Evolutionary conservation across 2,888 invertebrate genomes (phyloP), one percentile per base, ranked within the genome.

Genomic region (Caenorhabditis afra): DNA sequence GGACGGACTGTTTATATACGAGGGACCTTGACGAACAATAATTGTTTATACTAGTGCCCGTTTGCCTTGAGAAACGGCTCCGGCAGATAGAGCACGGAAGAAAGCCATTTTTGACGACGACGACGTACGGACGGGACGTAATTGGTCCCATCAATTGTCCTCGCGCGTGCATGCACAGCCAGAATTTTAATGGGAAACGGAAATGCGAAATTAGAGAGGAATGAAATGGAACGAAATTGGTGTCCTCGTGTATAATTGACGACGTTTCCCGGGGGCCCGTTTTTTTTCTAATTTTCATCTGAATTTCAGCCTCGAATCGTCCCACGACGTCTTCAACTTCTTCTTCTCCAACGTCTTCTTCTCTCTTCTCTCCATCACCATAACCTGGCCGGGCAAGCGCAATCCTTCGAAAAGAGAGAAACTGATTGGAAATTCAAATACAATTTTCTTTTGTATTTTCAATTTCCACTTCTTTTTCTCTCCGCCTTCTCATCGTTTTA

Each of bases 1-100:
- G 23, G 8, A 41, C 11, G 22, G 45, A 67, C 67, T 67, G 67
- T 58, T 67, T 67, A 67, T 67, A 67, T 39, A 5, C 16, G 41
- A 41, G 16, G 58, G 67, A 67, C 67, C 67, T 67, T 67, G 67
- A 67, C 4, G 7, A 29, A 29, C 4, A 29, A 29, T 67, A 58
- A 67, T 67, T 67, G 67, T 67, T 67, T 67, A 67, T 58, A 67
- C 67, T 49, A 67, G 29, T n/a, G n/a, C n/a, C n/a, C n/a, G n/a
- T n/a, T 29, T 29, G 29, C 29, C 29, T 29, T 29, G 29, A 29
- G 29, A 57, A 44, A 45, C 29, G 66, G 35, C 66, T 55, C 66
- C 53, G 45, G 65, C 53, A 23, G 20, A 1, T 20, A 14, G 29
- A 29, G 29, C 29, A 29, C 29, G 12, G 18, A 39, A 37, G 41